Evolutionary conservation across 2,888 invertebrate species (phyloP).

Genomic region (Conops quadrifasciatus): DNA sequence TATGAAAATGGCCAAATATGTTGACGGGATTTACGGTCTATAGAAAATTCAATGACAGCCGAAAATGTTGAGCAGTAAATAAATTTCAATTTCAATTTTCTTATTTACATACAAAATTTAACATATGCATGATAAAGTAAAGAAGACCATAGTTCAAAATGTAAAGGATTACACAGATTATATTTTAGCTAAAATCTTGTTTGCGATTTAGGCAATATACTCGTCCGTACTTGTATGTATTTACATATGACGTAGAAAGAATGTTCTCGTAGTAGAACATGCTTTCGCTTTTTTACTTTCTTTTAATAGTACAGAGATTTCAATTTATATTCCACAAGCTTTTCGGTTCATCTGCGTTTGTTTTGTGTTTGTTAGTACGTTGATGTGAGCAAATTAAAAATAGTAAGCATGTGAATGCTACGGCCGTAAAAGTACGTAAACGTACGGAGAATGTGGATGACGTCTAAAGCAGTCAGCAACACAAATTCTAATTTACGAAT

Average conservation of each 20-base stretch:
- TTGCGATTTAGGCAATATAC: too few relatives aligned
- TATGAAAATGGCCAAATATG: constrained; percentile 7
- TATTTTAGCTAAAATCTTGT: too few relatives aligned
- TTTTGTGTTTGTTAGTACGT: neutral
- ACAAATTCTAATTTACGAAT: constrained; percentile 13
- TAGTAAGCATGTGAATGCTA: constrained; percentile 7
- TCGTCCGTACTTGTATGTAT: too few relatives aligned
- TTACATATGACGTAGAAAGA: too few relatives aligned
- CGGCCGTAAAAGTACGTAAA: constrained; percentile 20
- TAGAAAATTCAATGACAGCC: constrained; percentile 20
- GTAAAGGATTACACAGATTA: too few relatives aligned
- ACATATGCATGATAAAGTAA: too few relatives aligned
- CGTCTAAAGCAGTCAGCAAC: constrained; percentile 19
- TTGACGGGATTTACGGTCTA: constrained; percentile 15
- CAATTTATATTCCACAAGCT: constrained; percentile 31
- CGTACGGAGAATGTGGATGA: constrained; percentile 8
- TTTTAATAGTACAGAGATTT: constrained; percentile 8
- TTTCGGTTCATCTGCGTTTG: constrained; percentile 1
- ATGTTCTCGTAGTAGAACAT: too few relatives aligned
- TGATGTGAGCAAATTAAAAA: neutral
- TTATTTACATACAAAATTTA: constrained; percentile 13
- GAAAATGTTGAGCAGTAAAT: constrained; percentile 29
- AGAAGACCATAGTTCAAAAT: too few relatives aligned
- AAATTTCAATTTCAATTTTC: constrained; percentile 41
- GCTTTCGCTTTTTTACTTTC: too few relatives aligned